phyloP scores from a whole-genome alignment of 2,888 invertebrate species.

The Ecliptopera silaceata region DNA sequence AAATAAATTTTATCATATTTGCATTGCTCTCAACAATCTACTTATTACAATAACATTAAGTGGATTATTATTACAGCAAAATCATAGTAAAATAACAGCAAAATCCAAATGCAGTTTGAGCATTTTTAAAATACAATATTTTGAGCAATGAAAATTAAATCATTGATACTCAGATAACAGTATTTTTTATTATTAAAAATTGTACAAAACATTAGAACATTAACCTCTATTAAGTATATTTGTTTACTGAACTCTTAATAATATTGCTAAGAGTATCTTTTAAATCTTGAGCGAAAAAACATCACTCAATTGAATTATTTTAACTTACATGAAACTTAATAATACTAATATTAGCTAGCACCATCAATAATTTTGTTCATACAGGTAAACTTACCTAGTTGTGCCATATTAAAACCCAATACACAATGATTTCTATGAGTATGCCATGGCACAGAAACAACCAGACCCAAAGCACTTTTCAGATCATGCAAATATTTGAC shows the following conservation, averaged over 20 bases:
- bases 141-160: not conserved
- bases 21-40: slow-evolving; percentile 3
- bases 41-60: not conserved
- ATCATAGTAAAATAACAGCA: slow-evolving; percentile 1
- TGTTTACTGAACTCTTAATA: not conserved
- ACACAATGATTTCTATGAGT: no score
- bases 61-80: not conserved
- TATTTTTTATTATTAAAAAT: not conserved
- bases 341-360: slow-evolving; percentile 13
- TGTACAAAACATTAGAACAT: slow-evolving; percentile 5
- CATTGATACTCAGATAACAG: not conserved
- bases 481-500: no score
- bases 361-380: slow-evolving; percentile 14
- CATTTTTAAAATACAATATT: slow-evolving; percentile 1
- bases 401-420: not conserved
- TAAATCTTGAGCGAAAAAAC: not conserved
- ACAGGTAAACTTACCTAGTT: not conserved
- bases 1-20: not conserved
- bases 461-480: no score
- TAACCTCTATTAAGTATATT: not conserved
- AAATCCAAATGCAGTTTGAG: slow-evolving; percentile 14
- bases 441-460: no score
- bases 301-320: not conserved
- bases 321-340: slow-evolving; percentile 1
- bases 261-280: not conserved